These are phyloP conservation scores for Meandrina meandrites DNA, from an alignment of 92 coral and sea anemone species.

Conservation along the genomic window DNA sequence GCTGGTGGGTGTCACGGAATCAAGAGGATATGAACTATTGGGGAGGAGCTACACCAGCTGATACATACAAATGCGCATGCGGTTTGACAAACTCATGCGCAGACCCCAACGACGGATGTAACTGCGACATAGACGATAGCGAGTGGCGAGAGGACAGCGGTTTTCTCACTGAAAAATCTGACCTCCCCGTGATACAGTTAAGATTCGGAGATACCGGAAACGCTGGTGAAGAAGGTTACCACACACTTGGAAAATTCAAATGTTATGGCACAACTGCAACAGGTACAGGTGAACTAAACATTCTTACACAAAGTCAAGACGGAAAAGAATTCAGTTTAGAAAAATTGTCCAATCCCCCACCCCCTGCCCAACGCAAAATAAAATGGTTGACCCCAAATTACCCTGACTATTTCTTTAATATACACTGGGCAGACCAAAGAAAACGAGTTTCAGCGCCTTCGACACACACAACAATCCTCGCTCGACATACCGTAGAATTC, in stretches of 20 bases:
- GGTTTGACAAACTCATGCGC: slow-evolving; percentile 45
- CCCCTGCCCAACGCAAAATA: too few relatives aligned
- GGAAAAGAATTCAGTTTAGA: too few relatives aligned
- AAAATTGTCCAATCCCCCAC: too few relatives aligned
- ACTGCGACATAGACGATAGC: slow-evolving; percentile 47
- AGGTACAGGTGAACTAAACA: too few relatives aligned
- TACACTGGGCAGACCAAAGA: too few relatives aligned
- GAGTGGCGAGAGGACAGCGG: slow-evolving; percentile 49
- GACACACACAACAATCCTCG: too few relatives aligned
- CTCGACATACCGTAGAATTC: too few relatives aligned
- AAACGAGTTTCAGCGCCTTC: too few relatives aligned
- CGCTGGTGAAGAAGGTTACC: slow-evolving; percentile 10
- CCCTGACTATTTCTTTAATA: too few relatives aligned
- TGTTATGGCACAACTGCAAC: slow-evolving; percentile 18
- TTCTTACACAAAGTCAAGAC: too few relatives aligned
- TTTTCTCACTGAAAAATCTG: slow-evolving; percentile 35
- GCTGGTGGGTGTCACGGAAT: slow-evolving; percentile 58
- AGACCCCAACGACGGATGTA: background rate
- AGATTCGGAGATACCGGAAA: slow-evolving; percentile 52
- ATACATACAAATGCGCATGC: slow-evolving; percentile 50
- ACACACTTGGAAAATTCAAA: slow-evolving; percentile 47
- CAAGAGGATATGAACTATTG: slow-evolving; percentile 42
- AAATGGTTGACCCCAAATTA: too few relatives aligned
- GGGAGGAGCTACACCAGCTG: slow-evolving; percentile 44
- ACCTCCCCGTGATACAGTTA: slow-evolving; percentile 44